These are phyloP conservation scores for Chymomyza fuscimana DNA, from an alignment of 2,888 invertebrate genomes.

Conservation along the genomic window DNA sequence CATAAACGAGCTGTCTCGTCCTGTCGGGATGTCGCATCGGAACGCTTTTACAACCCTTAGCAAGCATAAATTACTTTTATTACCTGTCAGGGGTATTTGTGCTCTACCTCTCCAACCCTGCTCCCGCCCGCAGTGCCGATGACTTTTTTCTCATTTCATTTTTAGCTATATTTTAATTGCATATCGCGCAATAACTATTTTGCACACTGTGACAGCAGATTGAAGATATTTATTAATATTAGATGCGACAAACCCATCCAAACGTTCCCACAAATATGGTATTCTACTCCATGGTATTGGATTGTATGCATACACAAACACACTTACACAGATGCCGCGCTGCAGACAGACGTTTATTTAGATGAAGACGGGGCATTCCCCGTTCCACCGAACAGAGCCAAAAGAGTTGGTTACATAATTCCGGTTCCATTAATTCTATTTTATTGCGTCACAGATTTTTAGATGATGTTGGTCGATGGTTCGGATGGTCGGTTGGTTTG, in stretches of 20 bases:
- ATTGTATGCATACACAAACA: slow-evolving; percentile 23
- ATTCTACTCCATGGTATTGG: too few relatives aligned
- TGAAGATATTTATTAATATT: slow-evolving; percentile 77
- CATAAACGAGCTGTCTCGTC: slow-evolving; percentile 65
- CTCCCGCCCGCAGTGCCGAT: slow-evolving; percentile 3
- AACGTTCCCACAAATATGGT: too few relatives aligned
- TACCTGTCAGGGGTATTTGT: slow-evolving; percentile 77
- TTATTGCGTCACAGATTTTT: slow-evolving; percentile 73
- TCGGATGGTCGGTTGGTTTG: neutral
- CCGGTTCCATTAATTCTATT: slow-evolving; percentile 72
- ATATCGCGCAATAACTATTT: slow-evolving; percentile 75
- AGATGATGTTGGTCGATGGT: slow-evolving; percentile 46
- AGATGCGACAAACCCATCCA: slow-evolving; percentile 62
- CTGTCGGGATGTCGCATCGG: slow-evolving; percentile 41
- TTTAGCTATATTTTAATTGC: slow-evolving; percentile 78
- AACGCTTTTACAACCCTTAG: slow-evolving; percentile 75
- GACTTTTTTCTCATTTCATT: slow-evolving; percentile 61
- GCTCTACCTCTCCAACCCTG: slow-evolving; percentile 22
- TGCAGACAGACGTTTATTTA: neutral
- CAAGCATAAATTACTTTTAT: slow-evolving; percentile 78
- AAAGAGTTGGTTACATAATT: slow-evolving; percentile 60
- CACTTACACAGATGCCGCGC: neutral
- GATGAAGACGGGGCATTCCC: too few relatives aligned
- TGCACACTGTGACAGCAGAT: slow-evolving; percentile 72
- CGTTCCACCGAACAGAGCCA: slow-evolving; percentile 19